Base-by-base conservation (phyloP, 2,113 vertebrate species). In the Nannobrachium achirus region DNA sequence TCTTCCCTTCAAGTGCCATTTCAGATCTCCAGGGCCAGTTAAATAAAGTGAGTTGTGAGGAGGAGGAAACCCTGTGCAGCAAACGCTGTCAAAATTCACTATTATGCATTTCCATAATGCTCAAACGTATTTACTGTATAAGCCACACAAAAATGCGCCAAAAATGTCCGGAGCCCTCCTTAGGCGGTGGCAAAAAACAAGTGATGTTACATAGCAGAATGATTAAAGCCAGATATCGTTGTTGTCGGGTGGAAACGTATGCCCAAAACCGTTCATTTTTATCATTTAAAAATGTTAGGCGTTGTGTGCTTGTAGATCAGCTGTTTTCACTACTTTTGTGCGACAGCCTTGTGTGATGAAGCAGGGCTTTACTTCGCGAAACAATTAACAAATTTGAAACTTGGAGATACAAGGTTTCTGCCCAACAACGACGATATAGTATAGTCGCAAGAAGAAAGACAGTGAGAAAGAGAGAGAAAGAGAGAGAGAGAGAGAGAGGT, bases 211-310 rank as follows among this genome's bases (percentile, higher is more conserved):
- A 88, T 88, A 86, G 71, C 57, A 80, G 81, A 88, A 86, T 83
- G 83, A 88, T 88, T 88, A 90, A 89, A 89, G 81, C 69, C 75
- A n/a, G n/a, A n/a, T n/a, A n/a, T n/a, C n/a, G n/a, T n/a, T n/a
- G n/a, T n/a, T n/a, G n/a, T n/a, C n/a, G n/a, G n/a, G n/a, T n/a
- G n/a, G n/a, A n/a, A n/a, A n/a, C n/a, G n/a, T n/a, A n/a, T n/a
- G n/a, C n/a, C n/a, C n/a, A n/a, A n/a, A n/a, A n/a, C n/a, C n/a
- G n/a, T n/a, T n/a, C n/a, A n/a, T n/a, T n/a, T n/a, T n/a, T n/a
- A n/a, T n/a, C n/a, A n/a, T n/a, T n/a, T n/a, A n/a, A n/a, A n/a
- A n/a, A n/a, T n/a, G n/a, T n/a, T n/a, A n/a, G n/a, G n/a, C n/a
- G n/a, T n/a, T n/a, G n/a, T n/a, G n/a, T n/a, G n/a, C n/a, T n/a